phyloP scores from a whole-genome alignment of 2,113 vertebrate species.

The Fulica atra region DNA sequence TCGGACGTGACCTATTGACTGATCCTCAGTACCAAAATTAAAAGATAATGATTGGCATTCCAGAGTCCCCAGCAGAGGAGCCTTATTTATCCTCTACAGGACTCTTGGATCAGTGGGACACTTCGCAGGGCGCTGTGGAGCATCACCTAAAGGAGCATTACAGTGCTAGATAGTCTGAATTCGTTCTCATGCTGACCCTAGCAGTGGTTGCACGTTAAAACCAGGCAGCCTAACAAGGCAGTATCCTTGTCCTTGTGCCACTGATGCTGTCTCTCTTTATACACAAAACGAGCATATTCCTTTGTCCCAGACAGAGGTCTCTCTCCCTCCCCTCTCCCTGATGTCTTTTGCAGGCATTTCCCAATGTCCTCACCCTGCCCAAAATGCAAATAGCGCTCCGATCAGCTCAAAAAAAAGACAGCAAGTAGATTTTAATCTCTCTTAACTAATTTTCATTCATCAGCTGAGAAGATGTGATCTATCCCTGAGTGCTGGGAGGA shows the following conservation, averaged over 20 bases:
- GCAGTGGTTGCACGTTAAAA: background rate
- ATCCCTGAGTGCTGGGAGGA: fast-evolving
- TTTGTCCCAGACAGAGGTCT: background rate
- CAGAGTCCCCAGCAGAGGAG: background rate
- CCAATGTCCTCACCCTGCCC: background rate
- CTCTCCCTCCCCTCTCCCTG: background rate
- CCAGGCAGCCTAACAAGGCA: background rate
- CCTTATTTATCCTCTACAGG: background rate
- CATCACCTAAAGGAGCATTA: background rate
- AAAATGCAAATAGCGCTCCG: background rate
- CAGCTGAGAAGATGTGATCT: background rate
- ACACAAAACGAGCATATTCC: background rate
- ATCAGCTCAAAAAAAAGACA: background rate
- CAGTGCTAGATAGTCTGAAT: background rate
- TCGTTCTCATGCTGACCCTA: background rate
- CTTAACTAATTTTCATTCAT: background rate
- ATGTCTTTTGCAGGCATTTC: background rate
- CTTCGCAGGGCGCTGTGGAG: background rate
- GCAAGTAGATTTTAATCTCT: background rate
- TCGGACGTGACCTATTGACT: constrained; percentile 82
- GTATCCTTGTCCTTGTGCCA: background rate
- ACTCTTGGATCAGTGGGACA: background rate
- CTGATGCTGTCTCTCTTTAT: background rate
- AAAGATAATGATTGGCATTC: constrained; percentile 42
- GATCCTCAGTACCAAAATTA: constrained; percentile 40